phyloP scores from a whole-genome alignment of 2,797 vertebrate genomes.

The Rhynchonycteris naso region DNA sequence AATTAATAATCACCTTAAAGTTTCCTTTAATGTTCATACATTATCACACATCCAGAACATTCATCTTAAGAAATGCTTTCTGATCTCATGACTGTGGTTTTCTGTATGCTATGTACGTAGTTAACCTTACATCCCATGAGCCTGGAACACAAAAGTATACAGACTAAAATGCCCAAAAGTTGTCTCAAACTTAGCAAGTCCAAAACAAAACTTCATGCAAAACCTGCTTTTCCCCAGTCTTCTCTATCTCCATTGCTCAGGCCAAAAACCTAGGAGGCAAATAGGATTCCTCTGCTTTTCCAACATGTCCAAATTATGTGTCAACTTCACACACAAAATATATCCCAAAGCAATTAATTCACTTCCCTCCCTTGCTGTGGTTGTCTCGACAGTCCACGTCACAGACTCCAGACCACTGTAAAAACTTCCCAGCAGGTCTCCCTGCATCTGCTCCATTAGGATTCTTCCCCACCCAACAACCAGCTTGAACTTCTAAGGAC shows the following conservation, averaged over 20 bases:
- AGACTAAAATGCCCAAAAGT: neutral
- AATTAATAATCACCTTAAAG: slow-evolving; percentile 1
- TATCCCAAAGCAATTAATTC: neutral
- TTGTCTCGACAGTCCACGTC: neutral
- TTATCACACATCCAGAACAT: neutral
- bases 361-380: neutral
- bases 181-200: neutral
- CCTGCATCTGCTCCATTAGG: neutral
- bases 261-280: neutral
- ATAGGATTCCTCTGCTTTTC: neutral
- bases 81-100: neutral
- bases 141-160: neutral
- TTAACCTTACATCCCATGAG: neutral
- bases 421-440: neutral
- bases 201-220: slow-evolving; percentile 21
- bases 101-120: neutral
- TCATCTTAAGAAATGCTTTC: neutral
- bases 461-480: neutral
- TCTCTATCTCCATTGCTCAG: neutral
- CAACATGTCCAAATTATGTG: neutral
- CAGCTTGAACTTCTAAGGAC: neutral
- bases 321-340: neutral
- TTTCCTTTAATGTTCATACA: neutral
- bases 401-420: neutral
- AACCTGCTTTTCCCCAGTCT: neutral